Evolutionary conservation across 2,888 invertebrate species (phyloP).

Genomic region (Andricus curvator): DNA sequence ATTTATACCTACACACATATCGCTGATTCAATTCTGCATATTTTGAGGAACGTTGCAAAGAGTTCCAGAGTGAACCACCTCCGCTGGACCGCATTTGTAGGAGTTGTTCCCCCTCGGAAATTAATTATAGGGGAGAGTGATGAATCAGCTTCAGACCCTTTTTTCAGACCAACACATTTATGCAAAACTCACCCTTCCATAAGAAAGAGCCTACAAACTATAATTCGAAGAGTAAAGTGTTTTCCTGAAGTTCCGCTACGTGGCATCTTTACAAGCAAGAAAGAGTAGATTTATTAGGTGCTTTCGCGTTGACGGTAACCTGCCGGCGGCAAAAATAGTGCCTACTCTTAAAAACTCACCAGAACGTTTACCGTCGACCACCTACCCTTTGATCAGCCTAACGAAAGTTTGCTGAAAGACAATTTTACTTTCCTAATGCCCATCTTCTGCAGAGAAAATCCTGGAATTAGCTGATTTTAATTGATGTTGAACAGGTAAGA

Average conservation of each 20-base stretch:
- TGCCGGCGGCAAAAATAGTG: slow-evolving; percentile 48
- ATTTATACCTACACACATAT: slow-evolving; percentile 6
- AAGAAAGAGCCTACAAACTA: slow-evolving; percentile 13
- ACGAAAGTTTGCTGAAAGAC: background rate
- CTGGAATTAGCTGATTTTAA: background rate
- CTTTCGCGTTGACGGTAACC: slow-evolving; percentile 50
- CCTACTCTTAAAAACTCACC: slow-evolving; percentile 32
- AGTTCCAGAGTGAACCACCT: background rate
- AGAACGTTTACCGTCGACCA: slow-evolving; percentile 34
- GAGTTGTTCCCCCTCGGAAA: too few relatives aligned
- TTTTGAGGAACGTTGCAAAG: background rate
- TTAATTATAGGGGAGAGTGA: too few relatives aligned
- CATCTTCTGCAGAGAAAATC: background rate
- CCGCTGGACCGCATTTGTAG: too few relatives aligned
- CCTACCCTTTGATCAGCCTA: slow-evolving; percentile 22
- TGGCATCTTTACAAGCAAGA: slow-evolving; percentile 53
- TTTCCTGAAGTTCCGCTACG: slow-evolving; percentile 43
- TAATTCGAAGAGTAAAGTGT: slow-evolving; percentile 40
- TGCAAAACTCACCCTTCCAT: background rate
- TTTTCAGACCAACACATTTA: background rate
- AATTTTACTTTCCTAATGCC: background rate
- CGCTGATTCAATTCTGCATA: background rate
- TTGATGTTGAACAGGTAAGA: too few relatives aligned
- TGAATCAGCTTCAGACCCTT: too few relatives aligned
- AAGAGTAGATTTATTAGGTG: slow-evolving; percentile 55